phyloP scores from a whole-genome alignment of 2,888 invertebrate species.

The Prenolepis imparis region DNA sequence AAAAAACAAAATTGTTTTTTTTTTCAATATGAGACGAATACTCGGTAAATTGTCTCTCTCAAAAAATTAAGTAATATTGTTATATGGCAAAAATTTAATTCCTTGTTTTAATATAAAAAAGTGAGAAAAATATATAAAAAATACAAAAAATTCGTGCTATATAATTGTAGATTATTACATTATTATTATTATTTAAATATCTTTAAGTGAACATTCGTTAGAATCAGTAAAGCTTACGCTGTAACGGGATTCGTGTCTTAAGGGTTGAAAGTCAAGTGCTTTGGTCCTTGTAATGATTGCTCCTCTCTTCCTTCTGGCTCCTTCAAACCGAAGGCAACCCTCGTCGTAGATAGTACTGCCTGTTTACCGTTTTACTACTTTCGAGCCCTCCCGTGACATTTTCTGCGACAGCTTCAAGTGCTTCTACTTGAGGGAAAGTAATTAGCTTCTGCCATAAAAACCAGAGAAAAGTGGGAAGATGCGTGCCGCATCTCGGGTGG shows the following conservation, averaged over 20 bases:
- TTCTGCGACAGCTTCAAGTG: slow-evolving; percentile 73
- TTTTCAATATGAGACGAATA: background rate
- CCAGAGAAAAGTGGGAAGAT: slow-evolving; percentile 5
- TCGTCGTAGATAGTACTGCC: slow-evolving; percentile 57
- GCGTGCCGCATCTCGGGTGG: slow-evolving; percentile 6
- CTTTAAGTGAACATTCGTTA: background rate
- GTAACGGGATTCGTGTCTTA: slow-evolving; percentile 68
- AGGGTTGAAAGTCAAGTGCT: slow-evolving; percentile 78
- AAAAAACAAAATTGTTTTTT: background rate
- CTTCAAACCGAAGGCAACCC: slow-evolving; percentile 47
- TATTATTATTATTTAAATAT: background rate
- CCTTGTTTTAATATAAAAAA: background rate
- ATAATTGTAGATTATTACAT: background rate
- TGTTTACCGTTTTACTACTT: slow-evolving; percentile 80
- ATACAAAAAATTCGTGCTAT: background rate
- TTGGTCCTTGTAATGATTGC: slow-evolving; percentile 42
- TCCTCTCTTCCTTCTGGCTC: slow-evolving; percentile 33
- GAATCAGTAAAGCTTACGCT: slow-evolving; percentile 4
- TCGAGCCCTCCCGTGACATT: slow-evolving; percentile 70
- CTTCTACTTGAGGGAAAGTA: slow-evolving; percentile 52
- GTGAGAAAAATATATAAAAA: background rate
- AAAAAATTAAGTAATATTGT: background rate
- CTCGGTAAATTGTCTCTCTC: background rate
- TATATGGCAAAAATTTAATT: background rate
- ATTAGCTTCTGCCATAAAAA: slow-evolving; percentile 41